Percentiles rank a stretch among this genome's conserved stretches.
These are phyloP conservation scores for Rhorus exstirpatorius DNA, from an alignment of 2,888 invertebrate species.

Conservation along the genomic window DNA sequence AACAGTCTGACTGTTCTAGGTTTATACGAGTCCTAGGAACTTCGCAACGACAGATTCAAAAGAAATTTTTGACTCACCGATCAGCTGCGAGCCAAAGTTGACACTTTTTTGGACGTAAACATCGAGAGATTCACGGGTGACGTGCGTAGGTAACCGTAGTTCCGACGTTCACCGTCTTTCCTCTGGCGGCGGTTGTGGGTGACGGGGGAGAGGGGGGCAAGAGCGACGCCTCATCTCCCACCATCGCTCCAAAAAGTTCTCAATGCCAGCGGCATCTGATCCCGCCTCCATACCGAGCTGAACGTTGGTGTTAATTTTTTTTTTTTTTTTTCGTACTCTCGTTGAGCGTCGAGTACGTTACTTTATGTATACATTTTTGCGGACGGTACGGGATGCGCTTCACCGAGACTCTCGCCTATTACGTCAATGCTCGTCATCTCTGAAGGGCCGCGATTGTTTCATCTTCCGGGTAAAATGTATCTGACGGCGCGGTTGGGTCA, in stretches of 20 bases:
- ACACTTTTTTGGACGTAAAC: constrained; percentile 63
- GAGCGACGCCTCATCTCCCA: constrained; percentile 36
- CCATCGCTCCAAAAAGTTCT: constrained; percentile 31
- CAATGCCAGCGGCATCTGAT: constrained; percentile 63
- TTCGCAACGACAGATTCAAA: not conserved
- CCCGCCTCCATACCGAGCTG: constrained; percentile 70
- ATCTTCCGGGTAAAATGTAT: no score
- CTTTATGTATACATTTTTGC: constrained; percentile 38
- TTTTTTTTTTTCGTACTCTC: constrained; percentile 54
- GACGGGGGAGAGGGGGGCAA: constrained; percentile 57
- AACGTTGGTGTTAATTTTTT: constrained; percentile 45
- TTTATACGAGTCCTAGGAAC: not conserved
- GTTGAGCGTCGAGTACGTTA: constrained; percentile 55
- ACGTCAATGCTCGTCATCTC: constrained; percentile 1
- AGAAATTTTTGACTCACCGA: constrained; percentile 54
- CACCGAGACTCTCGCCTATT: constrained; percentile 36
- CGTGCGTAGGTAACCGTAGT: constrained; percentile 82
- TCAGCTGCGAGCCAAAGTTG: not conserved
- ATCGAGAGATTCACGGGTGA: constrained; percentile 77
- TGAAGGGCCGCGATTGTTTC: no score
- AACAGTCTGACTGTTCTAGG: not conserved
- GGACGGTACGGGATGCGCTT: constrained; percentile 28
- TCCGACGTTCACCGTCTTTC: constrained; percentile 73
- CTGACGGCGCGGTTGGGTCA: no score
- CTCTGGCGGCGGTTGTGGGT: constrained; percentile 71